A percentile compares a stretch with the other conserved stretches of the same genome.
phyloP scores from a whole-genome alignment of 2,113 vertebrate genomes.

The Paracanthobrama guichenoti region DNA sequence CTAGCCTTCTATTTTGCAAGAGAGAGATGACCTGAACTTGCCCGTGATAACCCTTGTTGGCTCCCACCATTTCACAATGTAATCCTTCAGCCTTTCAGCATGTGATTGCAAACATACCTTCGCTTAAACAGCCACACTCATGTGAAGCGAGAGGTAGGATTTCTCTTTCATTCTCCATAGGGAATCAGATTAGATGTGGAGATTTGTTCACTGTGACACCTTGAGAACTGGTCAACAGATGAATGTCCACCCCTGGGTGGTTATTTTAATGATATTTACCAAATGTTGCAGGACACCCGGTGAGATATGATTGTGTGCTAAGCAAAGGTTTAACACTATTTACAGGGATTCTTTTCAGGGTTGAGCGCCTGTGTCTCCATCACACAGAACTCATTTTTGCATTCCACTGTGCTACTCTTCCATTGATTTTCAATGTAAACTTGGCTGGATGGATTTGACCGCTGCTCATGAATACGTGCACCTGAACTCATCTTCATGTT shows the following conservation, averaged over 20 bases:
- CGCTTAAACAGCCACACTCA: conserved; percentile 39
- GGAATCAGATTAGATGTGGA: conserved; percentile 41
- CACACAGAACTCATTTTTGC: background rate
- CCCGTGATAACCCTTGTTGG: conserved; percentile 49
- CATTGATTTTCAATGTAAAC: background rate
- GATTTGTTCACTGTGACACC: conserved; percentile 40
- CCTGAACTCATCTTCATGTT: background rate
- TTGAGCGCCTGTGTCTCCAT: background rate
- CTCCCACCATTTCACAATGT: conserved; percentile 38
- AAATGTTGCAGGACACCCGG: conserved; percentile 11
- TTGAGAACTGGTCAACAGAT: conserved; percentile 35
- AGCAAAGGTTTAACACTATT: background rate
- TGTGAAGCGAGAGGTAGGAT: conserved; percentile 25
- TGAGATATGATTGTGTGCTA: conserved; percentile 1
- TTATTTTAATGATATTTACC: conserved; percentile 43
- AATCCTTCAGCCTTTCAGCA: conserved; percentile 37
- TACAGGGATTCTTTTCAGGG: background rate
- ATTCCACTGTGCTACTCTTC: background rate
- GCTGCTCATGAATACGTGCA: background rate
- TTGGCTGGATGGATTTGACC: too few species aligned
- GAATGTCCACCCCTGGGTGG: conserved; percentile 18
- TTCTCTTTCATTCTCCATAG: conserved; percentile 19
- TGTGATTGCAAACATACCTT: background rate
- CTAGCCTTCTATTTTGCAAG: conserved; percentile 9
- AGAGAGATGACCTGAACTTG: conserved; percentile 43